A percentile compares a stretch with the other conserved stretches of the same genome.
Evolutionary conservation across 2,797 vertebrate species (phyloP).

Genomic region (Benthosema pterotum): DNA sequence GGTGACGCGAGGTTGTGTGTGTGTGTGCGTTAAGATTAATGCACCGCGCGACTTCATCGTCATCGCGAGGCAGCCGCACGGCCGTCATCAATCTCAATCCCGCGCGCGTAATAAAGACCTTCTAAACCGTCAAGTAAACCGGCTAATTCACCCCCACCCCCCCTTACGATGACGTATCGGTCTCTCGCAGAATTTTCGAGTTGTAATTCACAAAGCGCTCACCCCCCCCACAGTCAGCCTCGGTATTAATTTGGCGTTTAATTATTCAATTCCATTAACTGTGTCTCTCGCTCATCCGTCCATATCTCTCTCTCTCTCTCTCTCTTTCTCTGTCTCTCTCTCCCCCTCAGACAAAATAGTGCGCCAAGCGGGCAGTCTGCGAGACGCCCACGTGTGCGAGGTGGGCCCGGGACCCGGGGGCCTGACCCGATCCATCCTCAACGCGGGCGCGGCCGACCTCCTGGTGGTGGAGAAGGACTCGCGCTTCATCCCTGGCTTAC

Average conservation of each 20-base stretch:
- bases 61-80: slow-evolving; percentile 32
- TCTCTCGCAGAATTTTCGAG: background rate
- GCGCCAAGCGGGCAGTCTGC: slow-evolving; percentile 87
- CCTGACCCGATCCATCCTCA: slow-evolving; percentile 93
- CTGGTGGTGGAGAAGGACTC: slow-evolving; percentile 94
- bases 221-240: background rate
- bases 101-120: slow-evolving; percentile 32
- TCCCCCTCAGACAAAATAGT: slow-evolving; percentile 98
- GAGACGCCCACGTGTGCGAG: slow-evolving; percentile 88
- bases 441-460: slow-evolving; percentile 82
- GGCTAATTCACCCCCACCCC: too few species aligned
- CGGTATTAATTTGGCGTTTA: background rate
- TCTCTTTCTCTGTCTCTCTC: slow-evolving; percentile 5
- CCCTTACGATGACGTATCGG: slow-evolving; percentile 15
- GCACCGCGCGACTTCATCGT: slow-evolving; percentile 55
- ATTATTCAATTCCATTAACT: slow-evolving; percentile 8
- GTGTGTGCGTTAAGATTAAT: slow-evolving; percentile 64
- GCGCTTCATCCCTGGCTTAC: slow-evolving; percentile 92
- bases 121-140: slow-evolving; percentile 24
- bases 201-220: background rate
- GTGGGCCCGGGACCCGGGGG: slow-evolving; percentile 96
- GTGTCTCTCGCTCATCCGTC: background rate
- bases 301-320: slow-evolving; percentile 7
- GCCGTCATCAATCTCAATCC: slow-evolving; percentile 62
- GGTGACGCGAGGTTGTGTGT: too few species aligned